Conservation (phyloP, 2,797 vertebrate species). For the Pipistrellus pygmaeus region DNA sequence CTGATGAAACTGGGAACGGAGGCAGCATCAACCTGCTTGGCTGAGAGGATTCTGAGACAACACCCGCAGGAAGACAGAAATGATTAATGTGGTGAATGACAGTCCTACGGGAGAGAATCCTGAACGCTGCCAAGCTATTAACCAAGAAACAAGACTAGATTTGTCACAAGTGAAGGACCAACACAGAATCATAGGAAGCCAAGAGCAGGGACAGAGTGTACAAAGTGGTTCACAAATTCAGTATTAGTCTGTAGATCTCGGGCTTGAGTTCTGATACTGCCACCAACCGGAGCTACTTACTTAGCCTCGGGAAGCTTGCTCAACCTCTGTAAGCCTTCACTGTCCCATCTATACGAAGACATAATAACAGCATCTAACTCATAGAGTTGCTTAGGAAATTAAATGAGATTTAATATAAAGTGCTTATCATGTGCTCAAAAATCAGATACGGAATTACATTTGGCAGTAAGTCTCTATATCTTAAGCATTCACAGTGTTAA, state of each 20-base stretch:
- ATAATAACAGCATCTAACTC: neutral
- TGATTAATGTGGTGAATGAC: constrained; percentile 60
- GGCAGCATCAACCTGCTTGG: neutral
- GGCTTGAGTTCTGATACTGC: neutral
- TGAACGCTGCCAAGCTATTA: constrained; percentile 58
- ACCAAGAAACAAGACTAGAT: constrained; percentile 49
- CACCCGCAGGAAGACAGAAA: constrained; percentile 45
- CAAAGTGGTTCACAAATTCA: neutral
- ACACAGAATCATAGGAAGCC: neutral
- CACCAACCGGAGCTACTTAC: neutral
- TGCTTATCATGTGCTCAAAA: neutral
- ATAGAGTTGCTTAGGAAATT: neutral
- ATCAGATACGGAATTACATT: constrained; percentile 9
- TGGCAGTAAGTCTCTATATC: neutral
- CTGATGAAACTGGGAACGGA: neutral
- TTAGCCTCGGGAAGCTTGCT: neutral
- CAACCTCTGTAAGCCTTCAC: neutral
- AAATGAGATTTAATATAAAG: neutral
- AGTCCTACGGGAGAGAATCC: neutral
- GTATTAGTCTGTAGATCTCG: neutral
- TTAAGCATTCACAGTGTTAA: neutral
- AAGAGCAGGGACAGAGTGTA: neutral
- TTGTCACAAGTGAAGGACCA: constrained; percentile 29
- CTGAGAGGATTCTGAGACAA: constrained; percentile 53
- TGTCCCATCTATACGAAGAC: neutral